phyloP scores from a whole-genome alignment of 64 coral and sea anemone genomes.

The Anthopleura sola region DNA sequence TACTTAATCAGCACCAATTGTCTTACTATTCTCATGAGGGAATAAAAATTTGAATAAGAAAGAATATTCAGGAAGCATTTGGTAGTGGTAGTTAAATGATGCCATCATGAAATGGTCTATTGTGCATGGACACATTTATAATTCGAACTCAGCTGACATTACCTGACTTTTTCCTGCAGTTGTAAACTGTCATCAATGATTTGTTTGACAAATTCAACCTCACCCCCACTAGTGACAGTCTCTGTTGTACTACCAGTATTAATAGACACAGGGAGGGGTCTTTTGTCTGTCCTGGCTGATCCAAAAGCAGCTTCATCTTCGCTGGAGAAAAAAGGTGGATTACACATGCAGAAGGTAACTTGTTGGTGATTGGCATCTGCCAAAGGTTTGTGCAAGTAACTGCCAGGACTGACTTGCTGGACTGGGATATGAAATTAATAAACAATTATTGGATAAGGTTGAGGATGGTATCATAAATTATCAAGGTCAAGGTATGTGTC shows the following conservation, averaged over 20 bases:
- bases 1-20: too few species aligned
- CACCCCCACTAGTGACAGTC: conserved; percentile 83
- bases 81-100: too few species aligned
- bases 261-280: conserved; percentile 73
- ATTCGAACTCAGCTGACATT: not conserved
- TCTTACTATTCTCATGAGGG: too few species aligned
- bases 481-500: not conserved
- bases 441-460: not conserved
- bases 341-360: conserved; percentile 95
- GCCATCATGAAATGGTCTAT: too few species aligned
- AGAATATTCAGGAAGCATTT: too few species aligned
- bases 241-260: conserved; percentile 83
- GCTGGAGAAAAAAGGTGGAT: conserved; percentile 87
- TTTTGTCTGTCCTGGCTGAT: conserved; percentile 57
- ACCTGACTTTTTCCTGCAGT: conserved; percentile 79
- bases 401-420: conserved; percentile 51
- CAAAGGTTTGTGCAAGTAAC: conserved; percentile 48
- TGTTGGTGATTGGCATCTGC: conserved; percentile 39
- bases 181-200: conserved; percentile 89
- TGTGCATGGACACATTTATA: too few species aligned
- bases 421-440: conserved; percentile 32
- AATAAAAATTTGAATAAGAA: too few species aligned
- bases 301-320: conserved; percentile 67
- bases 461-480: too few species aligned
- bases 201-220: conserved; percentile 89